Evolutionary conservation across 2,113 vertebrate species (phyloP).

Genomic region (Empidonax traillii): DNA sequence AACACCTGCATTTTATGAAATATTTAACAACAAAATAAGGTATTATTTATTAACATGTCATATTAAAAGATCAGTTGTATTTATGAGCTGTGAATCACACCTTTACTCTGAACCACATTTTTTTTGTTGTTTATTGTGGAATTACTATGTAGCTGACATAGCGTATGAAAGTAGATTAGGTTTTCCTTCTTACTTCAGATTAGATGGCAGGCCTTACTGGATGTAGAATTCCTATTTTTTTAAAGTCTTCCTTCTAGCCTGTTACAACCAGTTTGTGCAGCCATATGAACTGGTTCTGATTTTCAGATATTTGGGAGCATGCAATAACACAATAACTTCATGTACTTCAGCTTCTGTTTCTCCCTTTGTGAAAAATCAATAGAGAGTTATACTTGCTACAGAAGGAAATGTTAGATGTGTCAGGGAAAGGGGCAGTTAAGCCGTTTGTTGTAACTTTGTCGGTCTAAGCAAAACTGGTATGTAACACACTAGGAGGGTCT

Average conservation of each 20-base stretch:
- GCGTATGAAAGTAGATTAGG: neutral
- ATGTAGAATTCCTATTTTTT: neutral
- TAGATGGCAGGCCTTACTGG: neutral
- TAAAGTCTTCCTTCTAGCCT: neutral
- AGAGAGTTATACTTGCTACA: neutral
- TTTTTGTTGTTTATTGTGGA: neutral
- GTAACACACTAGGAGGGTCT: neutral
- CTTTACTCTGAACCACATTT: neutral
- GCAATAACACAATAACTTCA: neutral
- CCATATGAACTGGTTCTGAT: neutral
- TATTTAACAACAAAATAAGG: neutral
- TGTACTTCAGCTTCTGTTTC: neutral
- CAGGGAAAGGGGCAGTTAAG: neutral
- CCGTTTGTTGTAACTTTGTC: neutral
- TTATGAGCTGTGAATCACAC: neutral
- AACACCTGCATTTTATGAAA: neutral
- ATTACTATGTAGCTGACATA: neutral
- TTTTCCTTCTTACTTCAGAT: neutral
- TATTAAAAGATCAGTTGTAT: neutral
- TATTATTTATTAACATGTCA: neutral
- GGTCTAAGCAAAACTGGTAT: neutral
- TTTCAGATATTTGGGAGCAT: neutral
- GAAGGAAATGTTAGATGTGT: neutral
- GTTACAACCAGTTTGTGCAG: neutral
- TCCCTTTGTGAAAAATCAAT: neutral